Evolutionary conservation across 2,888 invertebrate genomes (phyloP), one percentile per base, ranked within the genome.

Genomic region (Candidula unifasciata): DNA sequence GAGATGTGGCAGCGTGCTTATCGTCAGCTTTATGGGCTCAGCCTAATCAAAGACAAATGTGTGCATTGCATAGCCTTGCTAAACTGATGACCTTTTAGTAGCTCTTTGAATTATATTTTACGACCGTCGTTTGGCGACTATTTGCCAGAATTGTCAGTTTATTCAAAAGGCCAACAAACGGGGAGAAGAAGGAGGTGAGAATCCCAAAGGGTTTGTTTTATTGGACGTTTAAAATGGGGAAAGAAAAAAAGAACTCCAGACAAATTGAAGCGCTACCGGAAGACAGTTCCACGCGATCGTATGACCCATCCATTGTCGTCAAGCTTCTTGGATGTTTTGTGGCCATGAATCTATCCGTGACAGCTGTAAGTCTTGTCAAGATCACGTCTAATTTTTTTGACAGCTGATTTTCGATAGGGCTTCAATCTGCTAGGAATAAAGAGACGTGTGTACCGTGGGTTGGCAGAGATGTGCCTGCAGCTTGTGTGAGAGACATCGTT

Each of bases 381-480:
- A 80, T 80, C 57, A 80, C 80, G 44, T 52, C 80, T 37, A 33
- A n/a, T 37, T 80, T 69, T 79, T 54, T 68, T 80, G 80, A 80
- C 80, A 80, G 80, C 80, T 80, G 80, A 80, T 80, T 80, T 80
- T 80, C 52, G 80, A 80, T 80, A 68, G 68, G 69, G 80, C 52
- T 68, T 68, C 68, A 80, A 80, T 80, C 68, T 80, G 69, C 16
- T 54, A 24, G n/a, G 66, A 69, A 80, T 69, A 80, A 80, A 80
- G 68, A 13, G 30, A 18, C 68, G 44, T 80, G 80, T 80, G 80
- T 80, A 68, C 80, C 57, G 52, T 30, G 44, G 57, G 80, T 52
- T 66, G 80, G 80, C 80, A 21, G 52, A 52, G 68, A 64, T 80
- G 27, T 66, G 80, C 68, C 69, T 68, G 24, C 27, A 44, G 54